A percentile compares a stretch with the other conserved stretches of the same genome.
These are phyloP conservation scores for Xiphophorus birchmanni DNA, from an alignment of 2,797 vertebrate species.

Conservation along the genomic window DNA sequence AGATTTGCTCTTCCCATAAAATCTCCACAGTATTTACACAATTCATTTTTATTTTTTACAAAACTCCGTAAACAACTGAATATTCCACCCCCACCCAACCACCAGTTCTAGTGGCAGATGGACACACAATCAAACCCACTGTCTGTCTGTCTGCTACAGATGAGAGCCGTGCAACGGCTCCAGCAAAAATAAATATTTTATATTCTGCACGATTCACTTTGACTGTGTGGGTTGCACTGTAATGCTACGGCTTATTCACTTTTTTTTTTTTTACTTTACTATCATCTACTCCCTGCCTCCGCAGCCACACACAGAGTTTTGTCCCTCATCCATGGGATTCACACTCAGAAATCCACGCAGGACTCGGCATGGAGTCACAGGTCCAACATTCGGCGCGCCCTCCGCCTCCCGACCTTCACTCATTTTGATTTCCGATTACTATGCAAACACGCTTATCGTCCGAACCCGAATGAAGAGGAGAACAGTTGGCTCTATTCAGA, in stretches of 20 bases:
- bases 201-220: constrained; percentile 38
- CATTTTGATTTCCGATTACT: constrained; percentile 61
- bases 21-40: constrained; percentile 8
- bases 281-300: constrained; percentile 35
- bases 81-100: background rate
- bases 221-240: constrained; percentile 46
- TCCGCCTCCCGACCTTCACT: constrained; percentile 64
- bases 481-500: constrained; percentile 59
- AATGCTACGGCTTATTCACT: constrained; percentile 34
- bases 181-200: constrained; percentile 36
- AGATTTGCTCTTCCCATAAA: background rate
- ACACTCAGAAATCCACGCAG: constrained; percentile 5
- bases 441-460: constrained; percentile 66
- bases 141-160: constrained; percentile 11
- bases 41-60: background rate
- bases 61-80: constrained; percentile 3
- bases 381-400: constrained; percentile 18
- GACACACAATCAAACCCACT: constrained; percentile 10
- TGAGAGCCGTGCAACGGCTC: constrained; percentile 26
- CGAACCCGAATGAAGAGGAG: constrained; percentile 42
- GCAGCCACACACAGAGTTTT: background rate
- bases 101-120: constrained; percentile 1
- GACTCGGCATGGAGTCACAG: constrained; percentile 9
- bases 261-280: constrained; percentile 21
- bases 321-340: background rate